Evolutionary conservation across 2,113 vertebrate species (phyloP), one percentile per base, ranked within the genome.

Genomic region (Malaclemys terrapin): DNA sequence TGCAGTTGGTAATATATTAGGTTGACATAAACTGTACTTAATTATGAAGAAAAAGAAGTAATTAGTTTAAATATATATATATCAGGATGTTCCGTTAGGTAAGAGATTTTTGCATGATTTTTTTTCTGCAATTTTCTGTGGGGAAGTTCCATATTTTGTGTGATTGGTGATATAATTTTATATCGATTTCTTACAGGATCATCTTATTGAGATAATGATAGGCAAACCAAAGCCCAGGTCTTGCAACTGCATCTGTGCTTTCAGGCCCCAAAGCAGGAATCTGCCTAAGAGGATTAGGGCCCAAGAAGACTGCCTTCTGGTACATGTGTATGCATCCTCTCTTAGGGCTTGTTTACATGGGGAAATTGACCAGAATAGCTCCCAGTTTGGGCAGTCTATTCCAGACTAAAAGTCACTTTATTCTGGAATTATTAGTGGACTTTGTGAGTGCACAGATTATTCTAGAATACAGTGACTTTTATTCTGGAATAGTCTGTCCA

Each of bases 81-180:
- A 49, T 76, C 4, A 17, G 76, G 81, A 90, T 57, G 80, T 20
- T 82, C 52, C 4, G 0, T 57, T 65, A 96, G 92, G 94, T 96
- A 92, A 97, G 95, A 87, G 6, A 45, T 42, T 52, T 7, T 78
- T 52, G 12, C 22, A 25, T 78, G 11, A 54, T 79, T 89, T 89
- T 89, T 54, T 54, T 75, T 31, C 35, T 88, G 5, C 1, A 9
- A 88, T 94, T 69, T 88, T 49, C 52, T 86, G 84, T 62, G 2
- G 45, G n/a, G 27, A 53, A 2, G 49, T 42, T 5, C 69, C 9
- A 93, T 31, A 85, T 50, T 45, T 19, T 29, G 17, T 59, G 91
- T 79, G 86, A 52, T 29, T 0, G 0, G 53, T 8, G 1, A 0
- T 49, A 29, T 76, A 29, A 5, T 42, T 65, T 42, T 14, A 11